Evolutionary conservation across 2,113 vertebrate genomes (phyloP), one percentile per base, ranked within the genome.

Genomic region (Corydoras maculifer): DNA sequence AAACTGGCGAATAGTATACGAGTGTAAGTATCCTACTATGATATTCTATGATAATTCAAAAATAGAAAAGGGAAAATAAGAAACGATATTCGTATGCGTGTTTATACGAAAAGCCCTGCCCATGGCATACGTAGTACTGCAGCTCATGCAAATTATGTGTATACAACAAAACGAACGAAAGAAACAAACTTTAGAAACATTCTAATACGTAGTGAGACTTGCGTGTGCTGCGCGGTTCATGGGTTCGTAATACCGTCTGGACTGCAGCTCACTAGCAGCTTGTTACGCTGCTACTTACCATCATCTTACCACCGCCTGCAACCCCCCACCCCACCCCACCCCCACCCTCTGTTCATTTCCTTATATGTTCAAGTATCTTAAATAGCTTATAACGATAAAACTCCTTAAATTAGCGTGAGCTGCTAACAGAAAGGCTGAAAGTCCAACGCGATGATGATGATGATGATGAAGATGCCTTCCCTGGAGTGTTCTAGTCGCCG

Each of bases 331-430:
- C 14, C 32, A 72, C 62, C 72, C 73, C 31, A 79, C 78, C 81
- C 69, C 8, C 11, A 53, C 25, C 30, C 70, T 78, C 65, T 65
- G 65, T 77, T 77, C 80, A 84, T 81, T 84, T 83, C 83, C 84
- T 82, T 87, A 88, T 80, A 87, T 89, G 58, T 90, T 90, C 88
- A 90, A 88, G 89, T 90, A 82, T 83, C 84, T 85, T 79, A 81
- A 87, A 87, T 88, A 89, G 86, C 86, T 89, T 89, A 90, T 87
- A 86, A 83, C 80, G 81, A 88, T 85, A 87, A 79, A 82, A 83
- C 78, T 84, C 80, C 80, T 81, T 77, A 72, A 78, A 81, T 81
- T 75, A 80, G 83, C 76, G 75, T 75, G 72, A 69, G 76, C 71
- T 77, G 82, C 75, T 79, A 69, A 78, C 62, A 10, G 63, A 78